Evolutionary conservation across 2,113 vertebrate genomes (phyloP).

Genomic region (Centrocercus urophasianus): DNA sequence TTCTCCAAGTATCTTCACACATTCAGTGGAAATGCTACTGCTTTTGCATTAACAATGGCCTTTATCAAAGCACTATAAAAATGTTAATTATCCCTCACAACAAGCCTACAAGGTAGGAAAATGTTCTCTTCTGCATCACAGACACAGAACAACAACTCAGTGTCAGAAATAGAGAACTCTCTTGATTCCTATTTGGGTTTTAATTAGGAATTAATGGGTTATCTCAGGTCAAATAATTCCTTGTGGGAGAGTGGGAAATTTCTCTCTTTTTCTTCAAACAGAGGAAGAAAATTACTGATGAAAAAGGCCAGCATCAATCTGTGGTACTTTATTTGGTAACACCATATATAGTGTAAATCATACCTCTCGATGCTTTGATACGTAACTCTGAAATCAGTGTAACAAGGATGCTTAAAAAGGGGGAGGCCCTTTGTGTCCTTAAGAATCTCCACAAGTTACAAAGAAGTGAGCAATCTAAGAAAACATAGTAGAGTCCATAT

Average conservation of each 20-base stretch:
- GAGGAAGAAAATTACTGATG: not conserved
- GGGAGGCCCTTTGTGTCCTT: not conserved
- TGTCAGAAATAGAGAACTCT: constrained; percentile 15
- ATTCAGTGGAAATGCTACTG: not conserved
- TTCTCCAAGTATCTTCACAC: not conserved
- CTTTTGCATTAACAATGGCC: not conserved
- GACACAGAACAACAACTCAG: not conserved
- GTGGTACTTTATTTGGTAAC: not conserved
- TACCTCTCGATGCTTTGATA: not conserved
- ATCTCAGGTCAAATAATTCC: not conserved
- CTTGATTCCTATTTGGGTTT: not conserved
- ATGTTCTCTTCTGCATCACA: not conserved
- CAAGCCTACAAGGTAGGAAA: constrained; percentile 25
- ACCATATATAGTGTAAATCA: not conserved
- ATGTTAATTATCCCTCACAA: constrained; percentile 51
- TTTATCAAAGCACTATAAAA: constrained; percentile 56
- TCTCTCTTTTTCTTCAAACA: not conserved
- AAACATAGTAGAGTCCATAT: not conserved
- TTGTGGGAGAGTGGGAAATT: not conserved
- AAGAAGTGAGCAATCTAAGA: not conserved
- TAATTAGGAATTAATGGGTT: not conserved
- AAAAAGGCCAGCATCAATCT: not conserved
- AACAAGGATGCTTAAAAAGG: not conserved
- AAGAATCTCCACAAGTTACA: not conserved
- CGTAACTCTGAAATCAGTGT: not conserved